A percentile compares a stretch with the other conserved stretches of the same genome.
Evolutionary conservation across 1,140 invertebrate species (phyloP).

Genomic region (Lepidotrigona ventralis): DNA sequence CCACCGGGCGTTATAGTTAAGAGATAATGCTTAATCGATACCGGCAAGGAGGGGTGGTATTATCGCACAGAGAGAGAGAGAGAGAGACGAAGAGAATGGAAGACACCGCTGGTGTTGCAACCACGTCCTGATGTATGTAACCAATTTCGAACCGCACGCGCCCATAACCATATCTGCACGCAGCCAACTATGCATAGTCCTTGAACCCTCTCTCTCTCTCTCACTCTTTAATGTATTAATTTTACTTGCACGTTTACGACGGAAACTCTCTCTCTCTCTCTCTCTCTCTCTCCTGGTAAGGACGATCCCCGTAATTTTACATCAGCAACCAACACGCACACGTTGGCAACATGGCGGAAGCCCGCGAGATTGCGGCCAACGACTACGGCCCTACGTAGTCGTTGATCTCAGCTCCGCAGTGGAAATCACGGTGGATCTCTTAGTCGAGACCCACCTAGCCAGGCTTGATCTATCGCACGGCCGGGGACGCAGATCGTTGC

Average conservation of each 20-base stretch:
- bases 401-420: not conserved
- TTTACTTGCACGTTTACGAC: constrained; percentile 8
- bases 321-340: constrained; percentile 7
- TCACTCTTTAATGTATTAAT: constrained; percentile 44
- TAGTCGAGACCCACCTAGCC: not conserved
- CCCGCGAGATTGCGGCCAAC: constrained; percentile 19
- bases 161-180: constrained; percentile 58
- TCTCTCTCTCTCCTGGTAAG: not conserved
- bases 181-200: constrained; percentile 48
- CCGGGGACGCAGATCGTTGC: not conserved
- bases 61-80: constrained; percentile 41
- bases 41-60: constrained; percentile 14
- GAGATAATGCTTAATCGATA: constrained; percentile 62
- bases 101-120: constrained; percentile 41
- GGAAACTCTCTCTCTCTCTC: not conserved
- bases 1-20: constrained; percentile 43
- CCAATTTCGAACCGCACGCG: constrained; percentile 62
- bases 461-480: constrained; percentile 7
- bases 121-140: constrained; percentile 56
- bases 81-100: constrained; percentile 37
- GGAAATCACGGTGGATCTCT: constrained; percentile 3
- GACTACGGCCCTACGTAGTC: not conserved
- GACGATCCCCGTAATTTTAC: constrained; percentile 26
- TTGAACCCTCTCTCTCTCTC: constrained; percentile 14
- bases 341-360: not conserved